A percentile compares a stretch with the other conserved stretches of the same genome.
Evolutionary conservation across 1,140 invertebrate species (phyloP).

Genomic region (Atta texana): DNA sequence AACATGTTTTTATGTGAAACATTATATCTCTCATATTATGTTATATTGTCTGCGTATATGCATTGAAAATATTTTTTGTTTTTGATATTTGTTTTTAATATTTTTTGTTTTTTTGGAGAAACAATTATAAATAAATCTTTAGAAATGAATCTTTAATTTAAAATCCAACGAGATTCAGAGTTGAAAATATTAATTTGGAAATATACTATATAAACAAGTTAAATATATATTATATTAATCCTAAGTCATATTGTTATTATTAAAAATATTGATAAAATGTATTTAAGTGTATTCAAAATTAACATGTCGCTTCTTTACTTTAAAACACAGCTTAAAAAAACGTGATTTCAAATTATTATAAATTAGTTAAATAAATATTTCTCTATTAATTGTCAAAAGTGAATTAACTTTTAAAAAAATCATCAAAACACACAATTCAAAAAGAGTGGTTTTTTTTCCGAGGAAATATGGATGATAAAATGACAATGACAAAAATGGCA

Average conservation of each 20-base stretch:
- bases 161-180: background rate
- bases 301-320: too few relatives aligned
- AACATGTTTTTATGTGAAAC: background rate
- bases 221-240: background rate
- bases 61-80: background rate
- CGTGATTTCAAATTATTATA: too few relatives aligned
- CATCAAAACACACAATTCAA: too few relatives aligned
- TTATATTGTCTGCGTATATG: background rate
- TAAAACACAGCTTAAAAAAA: too few relatives aligned
- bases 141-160: conserved; percentile 5
- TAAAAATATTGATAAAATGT: background rate
- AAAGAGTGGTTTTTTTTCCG: too few relatives aligned
- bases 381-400: too few relatives aligned
- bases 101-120: background rate
- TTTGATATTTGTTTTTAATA: background rate
- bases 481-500: too few relatives aligned
- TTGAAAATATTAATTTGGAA: conserved; percentile 16
- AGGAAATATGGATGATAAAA: too few relatives aligned
- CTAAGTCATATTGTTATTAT: background rate
- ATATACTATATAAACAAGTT: background rate
- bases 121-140: background rate
- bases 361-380: too few relatives aligned
- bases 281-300: background rate
- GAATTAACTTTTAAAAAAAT: too few relatives aligned
- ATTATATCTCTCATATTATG: background rate